Evolutionary conservation across 92 coral and sea anemone species (phyloP).

Genomic region (Heliopora coerulea): DNA sequence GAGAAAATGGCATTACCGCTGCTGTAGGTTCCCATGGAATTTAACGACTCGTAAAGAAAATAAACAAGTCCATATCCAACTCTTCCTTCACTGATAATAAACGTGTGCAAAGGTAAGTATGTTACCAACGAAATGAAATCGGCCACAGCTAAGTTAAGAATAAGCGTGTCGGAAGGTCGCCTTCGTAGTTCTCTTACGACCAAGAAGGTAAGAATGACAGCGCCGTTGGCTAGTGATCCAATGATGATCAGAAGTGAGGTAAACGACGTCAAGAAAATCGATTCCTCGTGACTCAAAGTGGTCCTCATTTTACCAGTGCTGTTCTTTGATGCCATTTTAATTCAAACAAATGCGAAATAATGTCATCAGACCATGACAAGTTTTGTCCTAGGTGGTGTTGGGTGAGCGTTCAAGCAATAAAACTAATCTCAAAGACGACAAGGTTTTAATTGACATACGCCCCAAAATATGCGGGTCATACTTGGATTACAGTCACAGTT

Average conservation of each 20-base stretch:
- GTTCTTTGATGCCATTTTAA: too few relatives aligned
- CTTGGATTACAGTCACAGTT: too few relatives aligned
- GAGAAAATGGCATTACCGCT: background rate
- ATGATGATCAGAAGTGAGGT: background rate
- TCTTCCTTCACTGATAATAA: background rate
- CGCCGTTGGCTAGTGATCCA: background rate
- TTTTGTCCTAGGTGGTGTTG: too few relatives aligned
- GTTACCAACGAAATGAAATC: background rate
- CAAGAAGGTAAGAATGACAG: conserved; percentile 4
- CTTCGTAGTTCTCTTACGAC: conserved; percentile 9
- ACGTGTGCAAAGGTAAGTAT: background rate
- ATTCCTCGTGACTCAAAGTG: background rate
- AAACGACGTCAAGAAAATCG: background rate
- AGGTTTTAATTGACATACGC: too few relatives aligned
- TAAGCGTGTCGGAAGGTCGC: background rate
- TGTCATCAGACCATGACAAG: too few relatives aligned
- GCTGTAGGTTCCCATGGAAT: background rate
- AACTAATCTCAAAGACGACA: too few relatives aligned
- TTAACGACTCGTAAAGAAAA: background rate
- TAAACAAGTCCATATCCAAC: background rate
- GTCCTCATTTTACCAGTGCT: background rate
- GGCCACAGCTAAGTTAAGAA: conserved; percentile 11
- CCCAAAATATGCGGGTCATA: too few relatives aligned
- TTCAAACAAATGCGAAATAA: too few relatives aligned
- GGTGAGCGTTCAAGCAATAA: too few relatives aligned